These are phyloP conservation scores for Porites rus DNA, from an alignment of 92 coral and sea anemone species.

Conservation along the genomic window DNA sequence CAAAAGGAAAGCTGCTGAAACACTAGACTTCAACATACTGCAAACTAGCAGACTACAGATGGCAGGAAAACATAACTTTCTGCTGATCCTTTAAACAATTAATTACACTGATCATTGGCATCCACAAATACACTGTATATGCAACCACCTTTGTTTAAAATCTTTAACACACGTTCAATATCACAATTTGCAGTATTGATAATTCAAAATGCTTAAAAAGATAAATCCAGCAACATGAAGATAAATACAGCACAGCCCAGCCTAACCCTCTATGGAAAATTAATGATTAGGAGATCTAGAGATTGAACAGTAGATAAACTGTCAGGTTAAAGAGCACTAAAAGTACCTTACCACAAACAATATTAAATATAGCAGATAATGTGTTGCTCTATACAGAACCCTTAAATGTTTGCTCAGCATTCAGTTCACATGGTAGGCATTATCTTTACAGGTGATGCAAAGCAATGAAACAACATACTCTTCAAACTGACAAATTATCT, in stretches of 20 bases:
- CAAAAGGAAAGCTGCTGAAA: not conserved
- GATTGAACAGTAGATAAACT: not conserved
- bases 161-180: not conserved
- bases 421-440: conserved; percentile 11
- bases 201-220: not conserved
- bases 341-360: not conserved
- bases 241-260: too few species aligned
- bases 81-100: not conserved
- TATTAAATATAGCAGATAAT: not conserved
- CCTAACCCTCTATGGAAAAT: too few species aligned
- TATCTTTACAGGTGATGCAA: conserved; percentile 1
- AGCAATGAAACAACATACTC: not conserved
- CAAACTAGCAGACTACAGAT: not conserved
- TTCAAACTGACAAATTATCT: not conserved
- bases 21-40: not conserved
- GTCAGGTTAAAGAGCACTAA: not conserved
- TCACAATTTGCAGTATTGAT: not conserved
- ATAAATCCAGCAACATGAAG: not conserved
- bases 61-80: not conserved
- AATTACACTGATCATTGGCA: too few species aligned
- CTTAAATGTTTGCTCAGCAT: conserved; percentile 4
- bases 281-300: too few species aligned
- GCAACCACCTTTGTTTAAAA: not conserved
- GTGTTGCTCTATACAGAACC: not conserved
- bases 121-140: too few species aligned